phyloP scores from a whole-genome alignment of 1,140 invertebrate genomes.

The Rhopalosiphum maidis region DNA sequence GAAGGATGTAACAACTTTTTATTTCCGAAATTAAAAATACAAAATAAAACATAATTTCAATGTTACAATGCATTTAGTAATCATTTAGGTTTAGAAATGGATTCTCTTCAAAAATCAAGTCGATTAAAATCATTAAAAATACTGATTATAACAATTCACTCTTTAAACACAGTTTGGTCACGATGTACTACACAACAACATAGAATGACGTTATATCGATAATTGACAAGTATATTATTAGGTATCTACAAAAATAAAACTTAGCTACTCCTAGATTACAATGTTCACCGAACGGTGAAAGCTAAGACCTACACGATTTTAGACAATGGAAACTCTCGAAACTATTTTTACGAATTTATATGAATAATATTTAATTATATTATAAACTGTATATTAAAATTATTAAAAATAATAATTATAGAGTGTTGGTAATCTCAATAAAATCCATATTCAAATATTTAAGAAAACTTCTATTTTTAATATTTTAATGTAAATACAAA shows the following conservation, averaged over 20 bases:
- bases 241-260: not conserved
- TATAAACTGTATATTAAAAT: not conserved
- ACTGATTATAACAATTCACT: not conserved
- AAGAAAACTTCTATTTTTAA: not conserved
- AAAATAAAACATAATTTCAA: not conserved
- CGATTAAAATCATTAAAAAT: not conserved
- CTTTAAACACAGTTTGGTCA: not conserved
- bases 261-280: not conserved
- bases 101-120: not conserved
- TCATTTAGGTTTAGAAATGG: not conserved
- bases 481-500: not conserved
- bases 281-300: not conserved
- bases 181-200: not conserved
- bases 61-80: not conserved
- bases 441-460: not conserved
- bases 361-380: not conserved
- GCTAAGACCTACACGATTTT: not conserved
- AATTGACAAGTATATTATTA: not conserved
- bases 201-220: not conserved
- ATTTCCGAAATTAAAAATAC: not conserved
- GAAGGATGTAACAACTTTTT: not conserved
- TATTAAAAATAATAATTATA: not conserved
- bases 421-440: not conserved
- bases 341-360: not conserved
- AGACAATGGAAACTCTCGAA: not conserved